Evolutionary conservation across 2,113 vertebrate genomes (phyloP).

Genomic region (Melanocharis versteri): DNA sequence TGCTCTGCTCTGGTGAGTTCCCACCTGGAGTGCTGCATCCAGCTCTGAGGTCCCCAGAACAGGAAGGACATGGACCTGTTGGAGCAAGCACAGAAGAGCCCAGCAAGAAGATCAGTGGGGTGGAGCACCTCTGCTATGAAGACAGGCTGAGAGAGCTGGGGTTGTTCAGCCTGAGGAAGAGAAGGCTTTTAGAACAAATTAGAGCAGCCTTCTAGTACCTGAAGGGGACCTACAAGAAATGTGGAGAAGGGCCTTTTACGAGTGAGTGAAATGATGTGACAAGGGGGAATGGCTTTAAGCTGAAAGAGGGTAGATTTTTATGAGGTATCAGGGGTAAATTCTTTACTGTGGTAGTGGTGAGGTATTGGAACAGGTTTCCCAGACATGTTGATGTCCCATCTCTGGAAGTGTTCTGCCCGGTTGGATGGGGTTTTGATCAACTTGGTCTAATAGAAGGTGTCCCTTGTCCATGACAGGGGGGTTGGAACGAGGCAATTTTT

Average conservation of each 20-base stretch:
- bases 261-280: background rate
- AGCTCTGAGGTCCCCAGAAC: too few relatives aligned
- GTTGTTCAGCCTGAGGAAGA: background rate
- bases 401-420: background rate
- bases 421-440: too few relatives aligned
- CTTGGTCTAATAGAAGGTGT: background rate
- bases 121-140: background rate
- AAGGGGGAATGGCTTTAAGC: background rate
- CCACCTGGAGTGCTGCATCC: background rate
- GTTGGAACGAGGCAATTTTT: fast-evolving
- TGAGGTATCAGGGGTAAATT: background rate
- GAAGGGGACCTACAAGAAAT: background rate
- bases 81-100: background rate
- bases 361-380: background rate
- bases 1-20: background rate
- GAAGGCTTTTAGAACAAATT: background rate
- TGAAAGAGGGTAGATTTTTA: background rate
- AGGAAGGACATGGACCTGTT: background rate
- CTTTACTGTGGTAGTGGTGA: background rate
- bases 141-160: background rate
- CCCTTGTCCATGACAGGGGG: background rate
- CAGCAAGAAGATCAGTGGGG: background rate
- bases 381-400: background rate
- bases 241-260: background rate
- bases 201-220: background rate